Conservation (phyloP, 2,113 vertebrate species). For the Benitochromis conjunctus region DNA sequence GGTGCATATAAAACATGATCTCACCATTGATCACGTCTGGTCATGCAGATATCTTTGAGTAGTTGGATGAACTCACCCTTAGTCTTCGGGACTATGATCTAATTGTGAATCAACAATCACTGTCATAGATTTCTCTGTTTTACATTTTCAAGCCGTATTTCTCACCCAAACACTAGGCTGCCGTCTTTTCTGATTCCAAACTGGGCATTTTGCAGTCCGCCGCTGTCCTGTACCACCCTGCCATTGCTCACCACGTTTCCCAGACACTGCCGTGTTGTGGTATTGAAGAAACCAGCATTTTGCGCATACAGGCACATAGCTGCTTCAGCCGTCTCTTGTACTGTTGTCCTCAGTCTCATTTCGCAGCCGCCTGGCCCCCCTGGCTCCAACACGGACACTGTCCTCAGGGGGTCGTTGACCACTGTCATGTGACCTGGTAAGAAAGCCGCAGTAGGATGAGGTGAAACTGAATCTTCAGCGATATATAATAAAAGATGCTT, state of each 20-base stretch:
- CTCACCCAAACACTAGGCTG: conserved; percentile 92
- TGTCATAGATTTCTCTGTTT: not conserved
- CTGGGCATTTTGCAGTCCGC: conserved; percentile 88
- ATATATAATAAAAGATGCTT: not conserved
- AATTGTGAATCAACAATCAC: not conserved
- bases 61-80: not conserved
- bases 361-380: conserved; percentile 78
- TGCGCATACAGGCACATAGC: conserved; percentile 82
- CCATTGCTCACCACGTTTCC: conserved; percentile 88
- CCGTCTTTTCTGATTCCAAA: conserved; percentile 92
- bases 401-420: conserved; percentile 76
- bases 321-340: conserved; percentile 72
- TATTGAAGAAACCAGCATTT: conserved; percentile 88
- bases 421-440: conserved; percentile 79
- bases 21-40: not conserved
- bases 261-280: conserved; percentile 61
- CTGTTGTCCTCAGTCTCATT: conserved; percentile 46
- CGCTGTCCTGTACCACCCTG: conserved; percentile 72
- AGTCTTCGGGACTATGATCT: not conserved
- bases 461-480: not conserved
- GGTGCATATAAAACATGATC: not conserved
- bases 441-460: not conserved
- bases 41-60: not conserved
- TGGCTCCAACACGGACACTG: conserved; percentile 87
- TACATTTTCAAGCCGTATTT: not conserved